phyloP scores from a whole-genome alignment of 2,888 invertebrate species.

The Ptilodon capucinus region DNA sequence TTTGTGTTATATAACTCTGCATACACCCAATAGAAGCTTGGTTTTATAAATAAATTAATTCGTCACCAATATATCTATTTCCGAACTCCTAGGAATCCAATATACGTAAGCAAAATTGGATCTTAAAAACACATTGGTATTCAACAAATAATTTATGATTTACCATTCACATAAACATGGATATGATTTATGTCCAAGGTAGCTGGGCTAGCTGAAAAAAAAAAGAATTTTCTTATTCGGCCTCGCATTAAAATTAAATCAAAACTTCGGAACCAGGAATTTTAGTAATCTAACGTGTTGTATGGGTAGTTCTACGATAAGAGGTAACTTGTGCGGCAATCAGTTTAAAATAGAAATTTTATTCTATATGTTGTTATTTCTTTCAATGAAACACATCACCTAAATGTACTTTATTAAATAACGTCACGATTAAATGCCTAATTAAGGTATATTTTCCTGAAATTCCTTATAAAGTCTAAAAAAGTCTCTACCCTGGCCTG shows the following conservation, averaged over 20 bases:
- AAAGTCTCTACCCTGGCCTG: too few species aligned
- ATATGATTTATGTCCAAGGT: not conserved
- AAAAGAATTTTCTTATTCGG: not conserved
- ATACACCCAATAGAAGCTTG: conserved; percentile 4
- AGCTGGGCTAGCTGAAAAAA: not conserved
- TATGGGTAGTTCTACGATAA: too few species aligned
- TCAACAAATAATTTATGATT: not conserved
- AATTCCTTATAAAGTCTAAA: too few species aligned
- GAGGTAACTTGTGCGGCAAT: too few species aligned
- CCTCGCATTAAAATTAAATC: conserved; percentile 4
- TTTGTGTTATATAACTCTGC: conserved; percentile 12
- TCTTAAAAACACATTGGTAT: not conserved
- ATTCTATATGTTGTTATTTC: too few species aligned
- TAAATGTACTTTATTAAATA: too few species aligned
- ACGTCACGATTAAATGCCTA: too few species aligned
- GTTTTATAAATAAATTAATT: conserved; percentile 5
- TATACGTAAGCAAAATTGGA: not conserved
- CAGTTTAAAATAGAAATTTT: too few species aligned
- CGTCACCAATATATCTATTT: not conserved
- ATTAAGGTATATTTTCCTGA: too few species aligned
- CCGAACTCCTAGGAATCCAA: not conserved
- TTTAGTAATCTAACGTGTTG: conserved; percentile 2
- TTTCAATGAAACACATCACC: too few species aligned
- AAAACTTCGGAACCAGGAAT: conserved; percentile 7
- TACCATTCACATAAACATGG: not conserved